These are phyloP conservation scores for Unio pictorum DNA, from an alignment of 2,888 invertebrate genomes.

Conservation along the genomic window DNA sequence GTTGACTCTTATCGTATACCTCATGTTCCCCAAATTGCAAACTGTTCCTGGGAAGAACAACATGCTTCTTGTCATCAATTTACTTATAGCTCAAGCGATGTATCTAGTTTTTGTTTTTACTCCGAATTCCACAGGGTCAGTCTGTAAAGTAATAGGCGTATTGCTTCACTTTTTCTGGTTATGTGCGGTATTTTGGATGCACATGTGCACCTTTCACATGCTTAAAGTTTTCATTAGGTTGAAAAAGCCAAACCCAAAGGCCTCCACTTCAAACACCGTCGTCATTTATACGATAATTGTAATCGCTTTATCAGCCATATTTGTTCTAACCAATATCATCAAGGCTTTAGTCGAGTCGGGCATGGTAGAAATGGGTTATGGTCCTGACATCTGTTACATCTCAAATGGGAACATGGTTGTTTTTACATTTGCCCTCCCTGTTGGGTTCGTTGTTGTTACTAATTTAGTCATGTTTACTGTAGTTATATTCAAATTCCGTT, in stretches of 20 bases:
- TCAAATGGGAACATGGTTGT: slow-evolving; percentile 12
- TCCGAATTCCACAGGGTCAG: slow-evolving; percentile 5
- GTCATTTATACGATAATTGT: slow-evolving; percentile 6
- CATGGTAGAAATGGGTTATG: slow-evolving; percentile 16
- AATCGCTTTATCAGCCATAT: slow-evolving; percentile 3
- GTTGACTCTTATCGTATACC: slow-evolving; percentile 13
- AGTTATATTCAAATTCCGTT: slow-evolving; percentile 8
- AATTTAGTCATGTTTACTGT: slow-evolving; percentile 19
- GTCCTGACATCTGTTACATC: slow-evolving; percentile 19
- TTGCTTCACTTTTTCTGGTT: slow-evolving; percentile 26
- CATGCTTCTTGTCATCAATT: slow-evolving; percentile 11
- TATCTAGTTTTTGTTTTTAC: slow-evolving; percentile 7
- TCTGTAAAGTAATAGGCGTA: slow-evolving; percentile 16
- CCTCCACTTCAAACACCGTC: slow-evolving; percentile 4
- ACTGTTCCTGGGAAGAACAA: slow-evolving; percentile 30
- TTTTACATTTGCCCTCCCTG: slow-evolving; percentile 17
- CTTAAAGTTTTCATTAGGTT: slow-evolving; percentile 8
- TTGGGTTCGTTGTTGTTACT: slow-evolving; percentile 6
- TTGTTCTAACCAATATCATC: slow-evolving; percentile 13
- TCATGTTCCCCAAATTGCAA: slow-evolving; percentile 14
- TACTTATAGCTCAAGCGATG: slow-evolving; percentile 16
- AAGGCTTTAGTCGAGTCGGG: slow-evolving; percentile 7
- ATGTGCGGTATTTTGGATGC: slow-evolving; percentile 27
- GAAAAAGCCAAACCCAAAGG: background rate
- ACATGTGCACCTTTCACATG: slow-evolving; percentile 24